Base-by-base conservation (phyloP, 2,113 vertebrate genomes). In the Ochotona princeps region DNA sequence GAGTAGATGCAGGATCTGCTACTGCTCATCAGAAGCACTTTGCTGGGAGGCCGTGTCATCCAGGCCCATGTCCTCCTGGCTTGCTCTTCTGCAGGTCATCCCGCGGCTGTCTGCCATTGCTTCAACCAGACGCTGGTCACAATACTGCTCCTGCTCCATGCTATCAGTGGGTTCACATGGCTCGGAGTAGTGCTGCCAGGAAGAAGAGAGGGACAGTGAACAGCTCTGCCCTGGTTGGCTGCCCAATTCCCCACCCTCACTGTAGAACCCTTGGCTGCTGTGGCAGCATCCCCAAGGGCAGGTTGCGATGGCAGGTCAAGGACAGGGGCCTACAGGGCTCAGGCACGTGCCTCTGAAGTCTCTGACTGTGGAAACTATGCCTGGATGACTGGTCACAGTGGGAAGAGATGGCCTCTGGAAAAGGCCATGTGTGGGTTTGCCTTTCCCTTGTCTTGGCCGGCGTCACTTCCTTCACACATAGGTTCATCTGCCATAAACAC, bases 51-150 rank as follows among this genome's bases (percentile, higher is more conserved):
- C 95, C 0, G 97, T 97, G 86, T 97, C 97, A 0, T 97, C 97
- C 84, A 97, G 96, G 49, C 97, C 96, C 96, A 96, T 83, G 92
- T 97, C 97, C 89, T 97, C 97, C 87, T 97, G 97, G 94, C 97
- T 97, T 0, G 97, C 97, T 26, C 97, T 76, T 20, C 96, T 85
- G 91, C 97, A 97, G 28, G 83, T 28, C 72, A 89, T 49, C 5
- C 83, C 87, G 1, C 25, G 35, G 18, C 7, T 93, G 83, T 75
- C 75, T 0, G 70, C 75, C 74, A 11, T 0, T 1, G 83, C 93
- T 47, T 92, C 91, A 0, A 87, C 81, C 14, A 14, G 79, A 3
- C 1, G 35, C 12, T 0, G n/a, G 7, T 89, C 76, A 0, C 0
- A 9, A 26, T 2, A 75, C 83, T 30, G 95, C 28, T 35, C 80